Percentiles rank a stretch among this genome's conserved stretches.
These are phyloP conservation scores for Chrysomela aeneicollis DNA, from an alignment of 2,888 invertebrate genomes.

Conservation along the genomic window DNA sequence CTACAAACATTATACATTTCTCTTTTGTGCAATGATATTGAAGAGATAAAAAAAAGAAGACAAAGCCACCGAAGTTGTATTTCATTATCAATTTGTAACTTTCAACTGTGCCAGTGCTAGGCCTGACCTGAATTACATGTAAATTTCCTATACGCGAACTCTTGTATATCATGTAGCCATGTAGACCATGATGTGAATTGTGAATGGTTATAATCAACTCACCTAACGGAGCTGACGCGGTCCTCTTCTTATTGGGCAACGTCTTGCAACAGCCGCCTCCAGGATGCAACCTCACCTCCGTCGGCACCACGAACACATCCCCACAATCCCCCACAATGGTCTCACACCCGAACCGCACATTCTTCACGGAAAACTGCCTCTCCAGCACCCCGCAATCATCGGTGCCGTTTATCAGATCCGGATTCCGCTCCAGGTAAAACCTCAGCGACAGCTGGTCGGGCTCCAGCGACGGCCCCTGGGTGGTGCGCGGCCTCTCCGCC, in stretches of 20 bases:
- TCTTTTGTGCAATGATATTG: no score
- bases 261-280: conserved; percentile 74
- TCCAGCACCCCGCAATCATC: conserved; percentile 57
- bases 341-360: conserved; percentile 29
- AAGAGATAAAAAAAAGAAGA: no score
- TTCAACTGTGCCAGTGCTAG: no score
- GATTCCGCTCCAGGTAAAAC: conserved; percentile 74
- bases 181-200: background rate
- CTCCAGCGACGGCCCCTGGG: conserved; percentile 13
- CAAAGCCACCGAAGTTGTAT: no score
- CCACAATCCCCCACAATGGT: conserved; percentile 58
- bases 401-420: conserved; percentile 81
- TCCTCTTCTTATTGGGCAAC: conserved; percentile 67
- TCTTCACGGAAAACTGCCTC: conserved; percentile 34
- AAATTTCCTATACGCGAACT: no score
- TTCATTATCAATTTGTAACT: no score
- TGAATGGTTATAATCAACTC: conserved; percentile 7
- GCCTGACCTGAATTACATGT: no score
- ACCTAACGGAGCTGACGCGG: conserved; percentile 63
- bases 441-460: conserved; percentile 49
- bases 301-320: conserved; percentile 61
- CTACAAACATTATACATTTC: no score
- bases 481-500: background rate
- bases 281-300: conserved; percentile 27
- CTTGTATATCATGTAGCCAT: no score